Evolutionary conservation across 2,113 vertebrate species (phyloP).

Genomic region (Brienomyrus brachyistius): DNA sequence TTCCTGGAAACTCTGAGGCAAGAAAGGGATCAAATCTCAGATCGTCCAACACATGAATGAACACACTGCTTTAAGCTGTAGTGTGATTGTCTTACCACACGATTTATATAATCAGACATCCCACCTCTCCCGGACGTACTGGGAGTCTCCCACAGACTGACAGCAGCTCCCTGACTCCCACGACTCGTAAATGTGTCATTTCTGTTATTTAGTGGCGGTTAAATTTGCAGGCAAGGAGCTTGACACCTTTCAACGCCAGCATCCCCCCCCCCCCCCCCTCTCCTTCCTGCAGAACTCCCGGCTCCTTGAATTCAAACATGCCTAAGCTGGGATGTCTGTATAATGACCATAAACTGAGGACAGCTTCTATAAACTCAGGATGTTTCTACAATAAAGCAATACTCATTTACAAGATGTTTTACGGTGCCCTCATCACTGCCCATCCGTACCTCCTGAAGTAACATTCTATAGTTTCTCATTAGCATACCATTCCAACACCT

Average conservation of each 20-base stretch:
- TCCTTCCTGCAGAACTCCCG: not conserved
- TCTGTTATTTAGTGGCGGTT: not conserved
- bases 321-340: not conserved
- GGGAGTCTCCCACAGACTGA: not conserved
- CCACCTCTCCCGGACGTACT: not conserved
- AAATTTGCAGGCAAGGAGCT: not conserved
- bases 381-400: not conserved
- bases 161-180: not conserved
- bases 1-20: conserved; percentile 33
- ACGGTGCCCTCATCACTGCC: not conserved
- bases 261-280: not conserved
- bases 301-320: not conserved
- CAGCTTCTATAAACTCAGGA: not conserved
- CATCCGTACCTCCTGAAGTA: not conserved
- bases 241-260: not conserved
- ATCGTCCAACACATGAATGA: not conserved
- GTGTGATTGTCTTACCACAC: not conserved
- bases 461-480: not conserved
- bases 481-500: not conserved
- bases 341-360: not conserved
- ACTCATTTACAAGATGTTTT: not conserved
- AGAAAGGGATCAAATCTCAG: conserved; percentile 40
- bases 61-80: not conserved
- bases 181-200: not conserved
- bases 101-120: not conserved